Conservation (phyloP, 2,888 invertebrate genomes). For the Lacanobia wlatinum region DNA sequence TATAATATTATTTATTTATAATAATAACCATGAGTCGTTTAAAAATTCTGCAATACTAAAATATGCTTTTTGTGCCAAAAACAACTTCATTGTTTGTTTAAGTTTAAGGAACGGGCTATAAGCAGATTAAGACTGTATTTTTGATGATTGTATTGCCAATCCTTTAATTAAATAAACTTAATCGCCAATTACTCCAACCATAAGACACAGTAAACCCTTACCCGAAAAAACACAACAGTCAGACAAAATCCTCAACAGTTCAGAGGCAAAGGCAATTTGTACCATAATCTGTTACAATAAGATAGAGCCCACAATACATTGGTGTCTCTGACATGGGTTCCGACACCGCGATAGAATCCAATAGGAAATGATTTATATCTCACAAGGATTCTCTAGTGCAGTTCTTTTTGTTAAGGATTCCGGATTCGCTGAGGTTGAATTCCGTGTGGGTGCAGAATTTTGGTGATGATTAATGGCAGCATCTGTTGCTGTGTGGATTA, state of each 20-base stretch:
- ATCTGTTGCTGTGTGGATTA: constrained; percentile 11
- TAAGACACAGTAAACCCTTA: constrained; percentile 9
- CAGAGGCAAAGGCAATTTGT: constrained; percentile 62
- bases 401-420: constrained; percentile 50
- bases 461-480: constrained; percentile 16
- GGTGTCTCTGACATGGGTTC: constrained; percentile 59
- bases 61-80: too few species aligned
- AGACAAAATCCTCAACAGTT: constrained; percentile 41
- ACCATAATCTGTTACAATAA: constrained; percentile 63
- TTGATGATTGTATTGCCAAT: too few species aligned
- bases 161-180: too few species aligned
- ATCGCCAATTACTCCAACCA: neutral
- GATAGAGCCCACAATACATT: constrained; percentile 49
- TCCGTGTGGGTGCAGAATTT: constrained; percentile 1
- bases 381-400: constrained; percentile 49
- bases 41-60: too few species aligned
- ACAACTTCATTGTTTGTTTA: too few species aligned
- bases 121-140: too few species aligned
- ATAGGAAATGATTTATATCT: constrained; percentile 63
- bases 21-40: too few species aligned
- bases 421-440: constrained; percentile 12
- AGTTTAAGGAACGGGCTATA: too few species aligned
- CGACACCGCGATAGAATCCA: constrained; percentile 57
- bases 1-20: too few species aligned
- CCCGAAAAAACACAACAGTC: constrained; percentile 21